A percentile compares a stretch with the other conserved stretches of the same genome.
Conservation (phyloP, 2,113 vertebrate species). For the Seriola quinqueradiata region DNA sequence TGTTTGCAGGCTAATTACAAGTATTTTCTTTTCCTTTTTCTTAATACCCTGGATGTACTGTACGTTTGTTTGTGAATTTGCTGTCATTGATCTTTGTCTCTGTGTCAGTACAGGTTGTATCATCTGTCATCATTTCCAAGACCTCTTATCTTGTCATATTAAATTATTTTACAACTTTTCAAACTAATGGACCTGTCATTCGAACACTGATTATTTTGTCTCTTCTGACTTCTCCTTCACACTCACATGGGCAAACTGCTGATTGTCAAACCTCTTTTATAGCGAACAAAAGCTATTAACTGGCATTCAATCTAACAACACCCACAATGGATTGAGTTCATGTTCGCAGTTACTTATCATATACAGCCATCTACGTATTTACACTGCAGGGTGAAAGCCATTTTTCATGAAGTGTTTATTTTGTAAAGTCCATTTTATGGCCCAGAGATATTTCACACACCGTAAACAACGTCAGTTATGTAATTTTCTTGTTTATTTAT, state of each 20-base stretch:
- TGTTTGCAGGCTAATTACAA: background rate
- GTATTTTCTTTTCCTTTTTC: background rate
- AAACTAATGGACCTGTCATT: background rate
- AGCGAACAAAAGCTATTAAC: slow-evolving; percentile 3
- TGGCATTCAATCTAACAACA: slow-evolving; percentile 1
- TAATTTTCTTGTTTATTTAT: background rate
- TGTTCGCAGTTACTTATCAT: background rate
- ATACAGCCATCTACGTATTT: background rate
- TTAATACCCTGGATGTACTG: background rate
- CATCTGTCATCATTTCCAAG: background rate
- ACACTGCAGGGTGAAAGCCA: background rate
- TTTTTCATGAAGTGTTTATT: slow-evolving; percentile 21
- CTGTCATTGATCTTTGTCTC: background rate
- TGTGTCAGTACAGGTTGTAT: background rate
- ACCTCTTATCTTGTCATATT: background rate
- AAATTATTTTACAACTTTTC: background rate
- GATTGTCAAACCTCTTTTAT: background rate
- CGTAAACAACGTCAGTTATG: background rate
- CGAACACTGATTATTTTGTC: background rate
- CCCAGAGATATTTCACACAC: background rate
- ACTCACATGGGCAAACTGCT: background rate
- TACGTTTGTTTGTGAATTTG: background rate
- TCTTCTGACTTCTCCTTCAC: background rate
- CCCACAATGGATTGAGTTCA: slow-evolving; percentile 22
- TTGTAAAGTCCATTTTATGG: background rate